These are phyloP conservation scores for Chloroceryle amazona DNA, from an alignment of 2,797 vertebrate species.

Conservation along the genomic window DNA sequence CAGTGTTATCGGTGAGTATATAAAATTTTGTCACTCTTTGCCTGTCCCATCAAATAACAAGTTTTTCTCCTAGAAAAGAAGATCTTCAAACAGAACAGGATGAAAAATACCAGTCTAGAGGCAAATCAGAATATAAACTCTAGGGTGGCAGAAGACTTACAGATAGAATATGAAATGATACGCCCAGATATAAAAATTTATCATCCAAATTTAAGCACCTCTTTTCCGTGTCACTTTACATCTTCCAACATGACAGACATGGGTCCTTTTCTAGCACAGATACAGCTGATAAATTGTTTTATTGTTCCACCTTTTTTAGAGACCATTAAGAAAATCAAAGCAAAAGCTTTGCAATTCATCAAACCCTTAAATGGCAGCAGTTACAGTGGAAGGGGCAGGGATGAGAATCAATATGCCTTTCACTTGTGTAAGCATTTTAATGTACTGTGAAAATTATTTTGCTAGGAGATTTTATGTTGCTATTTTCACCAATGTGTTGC, in stretches of 20 bases:
- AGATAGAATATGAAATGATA: background rate
- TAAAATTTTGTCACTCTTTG: background rate
- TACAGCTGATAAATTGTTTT: background rate
- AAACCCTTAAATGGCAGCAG: background rate
- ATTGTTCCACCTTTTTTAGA: background rate
- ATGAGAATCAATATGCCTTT: background rate
- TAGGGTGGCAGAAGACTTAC: background rate
- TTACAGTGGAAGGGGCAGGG: background rate
- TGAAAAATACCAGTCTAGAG: background rate
- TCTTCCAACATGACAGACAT: background rate
- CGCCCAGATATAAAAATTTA: background rate
- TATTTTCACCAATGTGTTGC: background rate
- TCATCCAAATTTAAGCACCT: background rate
- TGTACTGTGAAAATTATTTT: background rate
- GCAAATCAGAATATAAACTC: background rate
- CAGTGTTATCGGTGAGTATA: background rate
- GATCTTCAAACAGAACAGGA: background rate
- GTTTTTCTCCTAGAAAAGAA: background rate
- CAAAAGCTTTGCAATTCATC: background rate
- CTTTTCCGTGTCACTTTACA: background rate
- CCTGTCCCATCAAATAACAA: background rate
- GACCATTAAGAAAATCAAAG: constrained; percentile 26
- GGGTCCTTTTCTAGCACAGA: background rate
- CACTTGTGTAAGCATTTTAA: background rate
- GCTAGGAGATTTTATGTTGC: background rate